These are phyloP conservation scores for Laothoe populi DNA, from an alignment of 2,888 invertebrate species.

Conservation along the genomic window DNA sequence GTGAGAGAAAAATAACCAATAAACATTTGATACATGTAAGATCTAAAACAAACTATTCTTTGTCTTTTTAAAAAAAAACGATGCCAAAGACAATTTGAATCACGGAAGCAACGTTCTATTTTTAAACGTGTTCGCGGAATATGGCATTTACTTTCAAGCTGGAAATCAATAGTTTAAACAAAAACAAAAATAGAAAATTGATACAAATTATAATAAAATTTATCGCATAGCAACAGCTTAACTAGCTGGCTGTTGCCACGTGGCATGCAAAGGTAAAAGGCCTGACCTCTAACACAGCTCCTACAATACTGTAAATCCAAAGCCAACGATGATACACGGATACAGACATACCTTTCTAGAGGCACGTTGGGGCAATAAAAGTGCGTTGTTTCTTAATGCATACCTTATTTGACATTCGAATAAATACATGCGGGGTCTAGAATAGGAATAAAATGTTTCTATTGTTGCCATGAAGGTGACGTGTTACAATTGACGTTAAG, in stretches of 20 bases:
- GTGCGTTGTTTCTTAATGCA: slow-evolving; percentile 17
- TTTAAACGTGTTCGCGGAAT: neutral
- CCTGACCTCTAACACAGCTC: slow-evolving; percentile 36
- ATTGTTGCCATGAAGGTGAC: slow-evolving; percentile 7
- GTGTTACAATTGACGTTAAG: neutral
- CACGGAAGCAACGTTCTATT: slow-evolving; percentile 2
- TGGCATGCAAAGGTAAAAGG: slow-evolving; percentile 37
- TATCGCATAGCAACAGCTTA: neutral
- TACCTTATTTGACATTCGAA: slow-evolving; percentile 31
- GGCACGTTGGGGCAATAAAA: slow-evolving; percentile 35
- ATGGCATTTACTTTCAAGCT: neutral
- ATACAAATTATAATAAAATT: neutral
- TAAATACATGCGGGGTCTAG: neutral
- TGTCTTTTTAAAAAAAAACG: neutral
- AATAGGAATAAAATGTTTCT: slow-evolving; percentile 3
- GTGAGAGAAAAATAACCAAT: too few relatives aligned
- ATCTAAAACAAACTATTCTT: too few relatives aligned
- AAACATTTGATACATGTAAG: too few relatives aligned
- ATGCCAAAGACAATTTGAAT: neutral
- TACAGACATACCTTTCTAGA: slow-evolving; percentile 40
- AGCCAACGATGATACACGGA: slow-evolving; percentile 34
- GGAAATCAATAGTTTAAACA: neutral
- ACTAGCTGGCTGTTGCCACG: slow-evolving; percentile 29
- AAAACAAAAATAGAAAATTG: neutral
- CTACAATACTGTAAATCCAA: slow-evolving; percentile 33